Conservation (phyloP, 2,888 invertebrate species). For the Lepidocyrtoides sp. region DNA sequence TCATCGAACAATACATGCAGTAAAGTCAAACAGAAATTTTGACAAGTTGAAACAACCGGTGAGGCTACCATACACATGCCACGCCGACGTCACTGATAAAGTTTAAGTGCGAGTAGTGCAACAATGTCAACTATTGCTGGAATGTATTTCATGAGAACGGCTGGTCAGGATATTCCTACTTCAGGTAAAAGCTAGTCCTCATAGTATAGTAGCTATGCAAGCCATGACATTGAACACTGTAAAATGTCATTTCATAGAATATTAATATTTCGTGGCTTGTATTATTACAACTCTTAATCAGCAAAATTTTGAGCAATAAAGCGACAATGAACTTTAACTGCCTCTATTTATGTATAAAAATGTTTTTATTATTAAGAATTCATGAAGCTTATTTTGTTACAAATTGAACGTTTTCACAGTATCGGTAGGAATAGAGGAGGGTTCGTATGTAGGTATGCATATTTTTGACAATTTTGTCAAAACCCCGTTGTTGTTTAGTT, state of each 20-base stretch:
- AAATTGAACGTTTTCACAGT: background rate
- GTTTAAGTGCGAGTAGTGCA: constrained; percentile 28
- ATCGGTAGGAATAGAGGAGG: background rate
- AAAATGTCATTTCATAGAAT: background rate
- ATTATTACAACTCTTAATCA: background rate
- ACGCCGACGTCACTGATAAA: background rate
- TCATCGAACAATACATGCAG: constrained; percentile 9
- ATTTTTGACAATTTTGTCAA: background rate
- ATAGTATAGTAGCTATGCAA: no score
- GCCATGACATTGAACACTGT: background rate
- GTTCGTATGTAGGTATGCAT: background rate
- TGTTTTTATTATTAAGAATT: background rate
- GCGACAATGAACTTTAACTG: background rate
- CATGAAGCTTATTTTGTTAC: background rate
- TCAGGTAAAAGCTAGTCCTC: constrained; percentile 81
- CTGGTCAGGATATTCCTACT: constrained; percentile 84
- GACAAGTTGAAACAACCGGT: background rate
- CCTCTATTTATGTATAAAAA: background rate
- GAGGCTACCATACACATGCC: background rate
- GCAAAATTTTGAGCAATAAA: background rate
- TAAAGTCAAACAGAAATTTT: constrained; percentile 3
- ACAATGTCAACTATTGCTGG: constrained; percentile 85
- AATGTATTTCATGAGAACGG: constrained; percentile 84
- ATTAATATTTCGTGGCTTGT: no score
- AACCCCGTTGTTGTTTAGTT: constrained; percentile 17